Evolutionary conservation across 1,140 invertebrate species (phyloP), one percentile per base, ranked within the genome.

Genomic region (Diplogasteroides magnus): DNA sequence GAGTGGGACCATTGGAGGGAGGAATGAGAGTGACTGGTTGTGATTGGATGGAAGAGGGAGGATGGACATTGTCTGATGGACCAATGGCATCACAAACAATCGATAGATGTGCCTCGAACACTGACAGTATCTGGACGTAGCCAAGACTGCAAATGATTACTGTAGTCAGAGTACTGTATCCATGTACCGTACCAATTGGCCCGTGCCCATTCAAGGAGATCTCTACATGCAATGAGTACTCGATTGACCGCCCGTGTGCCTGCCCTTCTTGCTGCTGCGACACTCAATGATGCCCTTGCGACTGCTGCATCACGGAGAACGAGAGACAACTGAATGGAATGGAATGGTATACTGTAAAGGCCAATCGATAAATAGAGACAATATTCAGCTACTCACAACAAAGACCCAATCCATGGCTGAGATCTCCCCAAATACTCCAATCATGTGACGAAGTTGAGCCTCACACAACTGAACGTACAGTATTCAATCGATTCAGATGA

Each of bases 371-470:
- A 48, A 19, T 48, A 48, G 19, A 48, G 19, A 11, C 37, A 48
- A 19, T 6, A 48, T 11, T 11, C 6, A 63, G 25, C 13, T 26
- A 63, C 64, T 15, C 32, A 68, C 66, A 11, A 72, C 23, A 29
- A 72, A 68, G 23, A 72, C 60, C 70, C 70, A 72, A 28, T 72
- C 70, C n/a, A 68, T 63, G 26, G 70, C 25, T 1, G 59, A 55
- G 11, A 60, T 61, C 27, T 72, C 67, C 1, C 58, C 61, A 48
- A 72, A 72, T 2, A 67, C 27, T 37, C 56, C 28, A 2, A 72
- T 26, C 37, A 72, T 31, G 1, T 37, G 19, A n/a, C 55, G 37
- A 3, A 68, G 25, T 56, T 68, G 67, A 6, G 28, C 32, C 56
- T 32, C 63, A 64, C 14, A 48, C 70, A 25, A 63, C 70, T 23